Evolutionary conservation across 2,113 vertebrate species (phyloP), one percentile per base, ranked within the genome.

Genomic region (Phycodurus eques): DNA sequence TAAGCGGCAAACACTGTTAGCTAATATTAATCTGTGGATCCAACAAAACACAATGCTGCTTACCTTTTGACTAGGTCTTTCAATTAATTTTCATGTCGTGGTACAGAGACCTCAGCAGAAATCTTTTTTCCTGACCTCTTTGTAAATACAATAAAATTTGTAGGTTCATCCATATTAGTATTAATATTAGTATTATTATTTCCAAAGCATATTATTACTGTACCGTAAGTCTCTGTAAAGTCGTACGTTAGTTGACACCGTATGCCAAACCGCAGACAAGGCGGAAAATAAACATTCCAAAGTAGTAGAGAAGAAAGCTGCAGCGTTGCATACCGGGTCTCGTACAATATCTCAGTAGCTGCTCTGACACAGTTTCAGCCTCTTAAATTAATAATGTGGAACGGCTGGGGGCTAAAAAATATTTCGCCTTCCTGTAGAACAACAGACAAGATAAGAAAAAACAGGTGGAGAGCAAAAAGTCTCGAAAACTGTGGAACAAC

Each of bases 321-420:
- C 59, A 64, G 12, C 9, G 54, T 64, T 68, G 42, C 66, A 67
- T 56, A 44, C 49, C 51, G 33, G 57, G 19, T 35, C 75, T 73
- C 54, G 8, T 67, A 73, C 54, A 72, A 59, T 71, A 62, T 62
- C 71, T 43, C 56, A 76, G 68, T 39, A 49, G 69, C 60, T 65
- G 75, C 80, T 56, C 76, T 81, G 78, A 85, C 85, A 87, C 68
- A 87, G 47, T 82, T 86, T 77, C 80, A 78, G 79, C 77, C 76
- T 80, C 78, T 15, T 81, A 77, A 81, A 85, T 87, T 76, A 89
- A 88, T 89, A 85, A 88, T 85, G 67, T 75, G 85, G 72, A 74
- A 81, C 56, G 74, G 73, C 53, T 53, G 76, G 71, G 49, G 44
- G 74, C 70, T 72, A 79, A 75, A 77, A 79, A 82, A 47, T 77